These are phyloP conservation scores for Dryobota labecula DNA, from an alignment of 2,888 invertebrate species.

Conservation along the genomic window DNA sequence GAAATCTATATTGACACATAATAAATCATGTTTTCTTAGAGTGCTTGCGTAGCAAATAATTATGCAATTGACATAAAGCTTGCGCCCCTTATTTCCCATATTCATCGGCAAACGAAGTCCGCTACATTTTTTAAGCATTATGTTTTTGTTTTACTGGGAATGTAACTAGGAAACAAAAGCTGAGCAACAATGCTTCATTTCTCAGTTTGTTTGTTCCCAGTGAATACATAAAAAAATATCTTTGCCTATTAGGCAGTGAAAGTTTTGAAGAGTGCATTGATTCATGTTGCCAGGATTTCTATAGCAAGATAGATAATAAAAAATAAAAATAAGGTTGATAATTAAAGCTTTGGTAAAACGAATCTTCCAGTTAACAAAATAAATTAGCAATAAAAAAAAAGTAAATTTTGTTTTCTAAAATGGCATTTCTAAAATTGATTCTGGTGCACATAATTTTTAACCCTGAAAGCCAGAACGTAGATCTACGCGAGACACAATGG, in stretches of 20 bases:
- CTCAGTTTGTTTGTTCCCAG: too few relatives aligned
- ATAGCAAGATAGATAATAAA: too few relatives aligned
- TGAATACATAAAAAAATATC: background rate
- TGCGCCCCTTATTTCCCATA: background rate
- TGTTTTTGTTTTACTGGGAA: background rate
- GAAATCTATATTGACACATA: background rate
- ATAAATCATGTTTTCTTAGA: background rate
- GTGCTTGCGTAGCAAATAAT: background rate
- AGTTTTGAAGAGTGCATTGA: background rate
- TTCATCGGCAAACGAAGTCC: background rate
- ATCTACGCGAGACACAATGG: too few relatives aligned
- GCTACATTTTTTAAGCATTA: background rate
- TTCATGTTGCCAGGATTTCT: background rate
- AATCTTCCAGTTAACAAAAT: background rate
- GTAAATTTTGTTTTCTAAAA: background rate
- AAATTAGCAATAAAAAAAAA: background rate
- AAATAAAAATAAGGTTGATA: too few relatives aligned
- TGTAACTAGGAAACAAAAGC: background rate
- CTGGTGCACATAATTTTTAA: too few relatives aligned
- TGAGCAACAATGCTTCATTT: background rate
- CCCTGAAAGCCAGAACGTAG: too few relatives aligned
- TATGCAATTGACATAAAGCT: background rate
- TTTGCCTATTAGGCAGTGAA: background rate
- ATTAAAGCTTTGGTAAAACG: background rate
- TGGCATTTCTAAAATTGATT: background rate